Evolutionary conservation across 2,113 vertebrate genomes (phyloP).

Genomic region (Eudyptes chrysolophus): DNA sequence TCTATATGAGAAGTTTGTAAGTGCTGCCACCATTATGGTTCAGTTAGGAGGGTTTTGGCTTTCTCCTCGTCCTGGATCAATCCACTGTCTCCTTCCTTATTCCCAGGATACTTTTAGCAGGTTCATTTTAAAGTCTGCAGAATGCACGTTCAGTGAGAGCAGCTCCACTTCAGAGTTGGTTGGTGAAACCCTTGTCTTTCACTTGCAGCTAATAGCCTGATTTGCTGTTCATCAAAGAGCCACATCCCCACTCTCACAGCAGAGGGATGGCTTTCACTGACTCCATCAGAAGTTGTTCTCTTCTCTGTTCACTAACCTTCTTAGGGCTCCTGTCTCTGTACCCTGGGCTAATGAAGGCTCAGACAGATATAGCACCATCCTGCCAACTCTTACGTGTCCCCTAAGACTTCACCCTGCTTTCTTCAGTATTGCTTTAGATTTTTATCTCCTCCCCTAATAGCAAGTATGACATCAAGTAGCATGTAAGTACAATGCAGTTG

Average conservation of each 20-base stretch:
- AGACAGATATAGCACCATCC: neutral
- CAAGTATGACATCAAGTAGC: neutral
- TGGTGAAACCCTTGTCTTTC: neutral
- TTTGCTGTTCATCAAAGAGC: neutral
- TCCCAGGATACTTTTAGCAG: neutral
- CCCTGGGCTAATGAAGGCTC: neutral
- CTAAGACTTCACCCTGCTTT: neutral
- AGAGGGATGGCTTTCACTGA: neutral
- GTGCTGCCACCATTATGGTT: neutral
- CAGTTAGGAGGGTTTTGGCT: neutral
- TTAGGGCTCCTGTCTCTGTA: too few relatives aligned
- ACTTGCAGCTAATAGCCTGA: neutral
- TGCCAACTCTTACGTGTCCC: neutral
- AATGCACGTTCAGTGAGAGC: neutral
- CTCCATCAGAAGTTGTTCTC: neutral
- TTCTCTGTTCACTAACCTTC: neutral
- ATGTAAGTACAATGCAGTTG: accelerated
- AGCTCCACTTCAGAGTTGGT: neutral
- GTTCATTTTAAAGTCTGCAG: neutral
- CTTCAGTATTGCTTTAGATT: neutral
- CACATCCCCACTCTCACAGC: neutral
- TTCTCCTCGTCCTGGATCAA: neutral
- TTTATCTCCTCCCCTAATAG: neutral
- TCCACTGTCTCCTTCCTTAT: neutral
- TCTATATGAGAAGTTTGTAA: neutral